Evolutionary conservation across 92 coral and sea anemone species (phyloP).

Genomic region (Porites divaricata): DNA sequence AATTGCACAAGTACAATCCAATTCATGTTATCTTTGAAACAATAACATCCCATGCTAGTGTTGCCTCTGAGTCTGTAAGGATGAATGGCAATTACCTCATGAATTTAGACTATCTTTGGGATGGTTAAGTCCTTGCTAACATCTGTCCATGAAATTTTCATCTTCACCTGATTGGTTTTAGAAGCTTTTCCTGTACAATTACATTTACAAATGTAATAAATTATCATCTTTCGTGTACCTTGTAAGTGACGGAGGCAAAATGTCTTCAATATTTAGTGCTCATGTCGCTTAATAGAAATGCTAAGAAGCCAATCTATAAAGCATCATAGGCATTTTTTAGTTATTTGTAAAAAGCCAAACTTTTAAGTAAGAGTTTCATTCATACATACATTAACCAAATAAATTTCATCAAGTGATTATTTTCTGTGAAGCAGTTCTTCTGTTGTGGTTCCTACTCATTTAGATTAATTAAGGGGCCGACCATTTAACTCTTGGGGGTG

Average conservation of each 20-base stretch:
- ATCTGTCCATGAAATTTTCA: conserved; percentile 24
- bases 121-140: conserved; percentile 34
- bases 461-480: conserved; percentile 6
- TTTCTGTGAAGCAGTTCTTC: conserved; percentile 33
- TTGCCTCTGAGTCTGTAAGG: conserved; percentile 37
- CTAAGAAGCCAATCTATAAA: neutral
- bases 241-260: conserved; percentile 35
- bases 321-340: conserved; percentile 27
- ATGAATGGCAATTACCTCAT: conserved; percentile 39
- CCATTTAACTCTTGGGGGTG: too few relatives aligned
- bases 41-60: conserved; percentile 29
- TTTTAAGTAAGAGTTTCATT: conserved; percentile 23
- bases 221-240: conserved; percentile 35
- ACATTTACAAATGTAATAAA: conserved; percentile 28
- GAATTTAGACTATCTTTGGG: conserved; percentile 16
- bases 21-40: conserved; percentile 25
- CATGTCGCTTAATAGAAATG: conserved; percentile 27
- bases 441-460: conserved; percentile 32
- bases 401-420: conserved; percentile 21
- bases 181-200: conserved; percentile 32
- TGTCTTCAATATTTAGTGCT: conserved; percentile 18
- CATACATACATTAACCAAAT: conserved; percentile 17
- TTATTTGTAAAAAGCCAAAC: conserved; percentile 22
- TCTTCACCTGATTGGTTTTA: conserved; percentile 41
- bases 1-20: conserved; percentile 36